phyloP scores from a whole-genome alignment of 2,888 invertebrate species.

The Rhamphomyia laevipes region DNA sequence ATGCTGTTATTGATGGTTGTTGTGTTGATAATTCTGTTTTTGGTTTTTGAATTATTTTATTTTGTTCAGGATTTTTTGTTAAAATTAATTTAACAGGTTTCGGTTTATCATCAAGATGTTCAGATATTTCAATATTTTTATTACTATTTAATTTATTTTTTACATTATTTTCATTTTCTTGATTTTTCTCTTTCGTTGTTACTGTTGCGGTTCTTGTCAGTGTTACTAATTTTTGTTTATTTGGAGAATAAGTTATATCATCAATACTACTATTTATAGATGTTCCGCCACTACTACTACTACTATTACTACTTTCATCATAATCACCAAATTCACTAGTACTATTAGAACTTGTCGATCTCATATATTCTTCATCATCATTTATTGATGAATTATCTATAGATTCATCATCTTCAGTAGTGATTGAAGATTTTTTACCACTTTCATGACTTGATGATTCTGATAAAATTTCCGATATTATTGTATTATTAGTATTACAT shows the following conservation, averaged over 20 bases:
- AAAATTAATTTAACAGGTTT: not conserved
- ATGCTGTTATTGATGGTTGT: no score
- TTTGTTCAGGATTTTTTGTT: not conserved
- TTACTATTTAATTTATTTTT: not conserved
- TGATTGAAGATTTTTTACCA: not conserved
- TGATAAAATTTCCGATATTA: not conserved
- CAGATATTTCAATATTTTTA: not conserved
- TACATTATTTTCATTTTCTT: not conserved
- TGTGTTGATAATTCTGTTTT: not conserved
- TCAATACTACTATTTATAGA: not conserved
- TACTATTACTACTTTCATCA: not conserved
- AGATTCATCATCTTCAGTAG: slow-evolving; percentile 7
- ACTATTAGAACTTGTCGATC: not conserved
- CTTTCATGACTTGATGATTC: not conserved
- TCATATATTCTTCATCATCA: slow-evolving; percentile 9
- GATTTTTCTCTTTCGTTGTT: not conserved
- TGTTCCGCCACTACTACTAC: not conserved
- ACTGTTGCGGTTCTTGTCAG: not conserved
- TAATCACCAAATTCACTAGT: not conserved
- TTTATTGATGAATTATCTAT: slow-evolving; percentile 7
- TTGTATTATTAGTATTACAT: not conserved
- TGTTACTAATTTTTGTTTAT: not conserved
- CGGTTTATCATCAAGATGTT: not conserved
- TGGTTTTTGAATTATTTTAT: not conserved
- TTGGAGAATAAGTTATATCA: not conserved